Evolutionary conservation across 2,113 vertebrate genomes (phyloP).

Genomic region (Tyrannus savana): DNA sequence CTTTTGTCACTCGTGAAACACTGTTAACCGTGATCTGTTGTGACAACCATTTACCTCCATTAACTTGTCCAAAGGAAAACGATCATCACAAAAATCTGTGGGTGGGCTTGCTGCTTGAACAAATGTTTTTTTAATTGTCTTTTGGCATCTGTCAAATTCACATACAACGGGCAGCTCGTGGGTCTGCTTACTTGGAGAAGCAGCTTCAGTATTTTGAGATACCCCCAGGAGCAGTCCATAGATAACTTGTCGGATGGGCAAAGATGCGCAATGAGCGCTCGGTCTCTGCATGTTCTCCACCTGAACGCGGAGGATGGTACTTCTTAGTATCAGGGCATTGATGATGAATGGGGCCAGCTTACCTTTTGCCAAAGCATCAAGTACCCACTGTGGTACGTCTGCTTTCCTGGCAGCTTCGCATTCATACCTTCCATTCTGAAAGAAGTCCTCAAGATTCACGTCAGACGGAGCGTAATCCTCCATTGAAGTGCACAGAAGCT

Average conservation of each 20-base stretch:
- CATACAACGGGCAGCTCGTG: conserved; percentile 57
- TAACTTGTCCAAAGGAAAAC: conserved; percentile 74
- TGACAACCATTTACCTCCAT: conserved; percentile 77
- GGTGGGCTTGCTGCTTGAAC: conserved; percentile 66
- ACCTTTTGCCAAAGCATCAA: conserved; percentile 69
- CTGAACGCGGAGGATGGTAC: conserved; percentile 84
- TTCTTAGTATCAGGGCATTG: conserved; percentile 80
- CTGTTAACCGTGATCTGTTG: neutral
- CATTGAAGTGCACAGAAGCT: conserved; percentile 76
- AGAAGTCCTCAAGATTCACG: conserved; percentile 78
- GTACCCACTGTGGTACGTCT: conserved; percentile 78
- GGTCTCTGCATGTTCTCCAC: conserved; percentile 87
- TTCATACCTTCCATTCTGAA: conserved; percentile 58
- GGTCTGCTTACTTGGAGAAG: neutral
- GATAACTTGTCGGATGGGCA: conserved; percentile 82
- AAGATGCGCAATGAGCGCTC: conserved; percentile 80
- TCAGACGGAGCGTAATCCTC: conserved; percentile 82
- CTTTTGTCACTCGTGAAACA: neutral
- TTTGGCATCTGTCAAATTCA: conserved; percentile 85
- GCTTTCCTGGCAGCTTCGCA: conserved; percentile 40
- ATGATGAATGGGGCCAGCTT: conserved; percentile 78
- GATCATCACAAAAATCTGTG: conserved; percentile 12
- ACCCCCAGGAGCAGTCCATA: conserved; percentile 82
- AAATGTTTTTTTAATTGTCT: conserved; percentile 78
- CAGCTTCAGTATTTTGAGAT: neutral